Base-by-base conservation (phyloP, 1,140 invertebrate species). In the Lycorma delicatula region DNA sequence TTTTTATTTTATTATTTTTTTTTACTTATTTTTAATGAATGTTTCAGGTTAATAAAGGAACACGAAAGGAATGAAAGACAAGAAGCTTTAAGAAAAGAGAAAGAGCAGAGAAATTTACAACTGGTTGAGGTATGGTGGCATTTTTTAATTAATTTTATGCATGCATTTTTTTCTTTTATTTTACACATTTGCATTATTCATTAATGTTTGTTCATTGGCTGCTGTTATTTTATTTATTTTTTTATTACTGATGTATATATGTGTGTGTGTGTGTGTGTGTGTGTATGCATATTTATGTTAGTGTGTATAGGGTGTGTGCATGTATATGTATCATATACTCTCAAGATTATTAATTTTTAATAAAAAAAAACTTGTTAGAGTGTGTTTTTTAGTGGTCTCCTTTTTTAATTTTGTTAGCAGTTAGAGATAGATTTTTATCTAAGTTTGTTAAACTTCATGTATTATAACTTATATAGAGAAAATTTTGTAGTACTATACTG, bases 61-160 rank as follows among this genome's bases (percentile, higher is more conserved):
- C 79, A 86, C 58, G 91, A 94, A 70, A 84, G 85, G 64, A 77
- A 81, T 28, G 88, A 92, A 64, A 77, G 84, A 58, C 79, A 87
- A 66, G 87, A 91, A 68, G 83, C 85, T 63, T 80, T 84, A 49
- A 75, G 84, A 38, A 78, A 84, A 53, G 87, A 91, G 66, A 77
- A 82, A 58, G 88, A 90, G 67, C 76, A 79, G 26, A 68, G 80
- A 52, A 80, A 78, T 62, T 79, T 82, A 64, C 84, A 86, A 65
- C 70, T 86, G 18, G 63, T 85, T 50, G 85, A 87, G 81, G 80
- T 83, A 70, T 63, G 63, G 48, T 47, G 25, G 38, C 38, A 22
- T 34, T 18, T 36, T 34, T 57, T 12, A 12, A 18, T 26, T 56
- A n/a, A 38, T 48, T 27, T 48, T 58, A 49, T 54, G 49, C n/a